Evolutionary conservation across 2,888 invertebrate genomes (phyloP).

Genomic region (Papilio protenor): DNA sequence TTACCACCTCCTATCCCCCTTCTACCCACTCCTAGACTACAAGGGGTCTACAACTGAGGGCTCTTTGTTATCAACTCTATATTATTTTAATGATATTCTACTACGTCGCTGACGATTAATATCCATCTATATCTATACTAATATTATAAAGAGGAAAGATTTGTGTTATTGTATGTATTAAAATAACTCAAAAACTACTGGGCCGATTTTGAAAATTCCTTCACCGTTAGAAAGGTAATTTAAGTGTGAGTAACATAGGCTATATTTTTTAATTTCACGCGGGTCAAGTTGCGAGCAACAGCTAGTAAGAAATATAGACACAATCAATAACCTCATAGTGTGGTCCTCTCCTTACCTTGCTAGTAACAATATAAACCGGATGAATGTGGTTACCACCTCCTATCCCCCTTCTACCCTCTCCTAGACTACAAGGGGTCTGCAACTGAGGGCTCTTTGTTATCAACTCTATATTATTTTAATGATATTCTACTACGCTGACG

Average conservation of each 20-base stretch:
- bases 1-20: background rate
- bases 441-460: constrained; percentile 1
- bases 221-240: too few species aligned
- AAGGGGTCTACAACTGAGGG: background rate
- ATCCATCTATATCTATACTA: too few species aligned
- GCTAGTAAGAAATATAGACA: background rate
- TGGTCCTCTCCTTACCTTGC: background rate
- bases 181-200: too few species aligned
- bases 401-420: background rate
- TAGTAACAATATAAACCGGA: constrained; percentile 1
- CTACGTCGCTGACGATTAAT: background rate
- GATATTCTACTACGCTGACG: background rate
- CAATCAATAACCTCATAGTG: background rate
- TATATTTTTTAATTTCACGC: too few species aligned
- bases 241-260: too few species aligned
- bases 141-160: too few species aligned
- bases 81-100: background rate
- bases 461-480: background rate
- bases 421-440: background rate
- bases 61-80: background rate
- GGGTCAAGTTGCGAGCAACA: too few species aligned
- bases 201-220: too few species aligned
- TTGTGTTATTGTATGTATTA: too few species aligned
- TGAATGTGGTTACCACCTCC: background rate
- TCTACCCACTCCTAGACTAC: background rate